Base-by-base conservation (phyloP, 2,888 invertebrate species). In the Epinotia demarniana region DNA sequence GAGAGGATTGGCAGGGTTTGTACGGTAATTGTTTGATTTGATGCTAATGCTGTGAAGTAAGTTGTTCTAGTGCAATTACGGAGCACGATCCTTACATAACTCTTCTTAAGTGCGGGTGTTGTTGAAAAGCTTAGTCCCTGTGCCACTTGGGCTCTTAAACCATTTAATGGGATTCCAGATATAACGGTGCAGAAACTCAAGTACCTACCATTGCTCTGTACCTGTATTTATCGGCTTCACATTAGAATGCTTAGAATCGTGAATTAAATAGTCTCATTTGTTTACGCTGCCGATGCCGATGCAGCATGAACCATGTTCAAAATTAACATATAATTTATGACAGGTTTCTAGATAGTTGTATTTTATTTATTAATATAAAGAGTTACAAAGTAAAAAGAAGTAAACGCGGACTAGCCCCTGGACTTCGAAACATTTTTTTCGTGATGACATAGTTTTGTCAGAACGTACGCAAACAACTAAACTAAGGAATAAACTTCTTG, bases 21-120 rank as follows among this genome's bases (percentile, higher is more conserved):
- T 80, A 76, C 58, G 78, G 77, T 80, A 78, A 80, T 79, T 76
- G 77, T 79, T 78, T 76, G 78, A 80, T 83, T 81, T 76, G 64
- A 81, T 78, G 80, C 68, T 81, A 80, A 81, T 81, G 81, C 76
- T 76, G 73, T 80, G 73, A 77, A 63, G 73, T 79, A 77, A 80
- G 76, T 79, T 78, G 73, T 69, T 76, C 74, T 77, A 74, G 76
- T 79, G 71, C 73, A 76, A n/a, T 72, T 78, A 78, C 78, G 72
- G 73, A 66, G 73, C 80, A 81, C 79, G 77, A 82, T 78, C 69
- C 63, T 82, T 82, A 72, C 75, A 76, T 81, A 78, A 61, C 39
- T 66, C 53, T 39, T 19, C 58, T 67, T n/a, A 68, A 43, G 23
- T 43, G 11, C 12, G 0, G 16, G 60, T 23, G 16, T 12, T n/a